Conservation (phyloP, 2,888 invertebrate species). For the Papilio elwesi region DNA sequence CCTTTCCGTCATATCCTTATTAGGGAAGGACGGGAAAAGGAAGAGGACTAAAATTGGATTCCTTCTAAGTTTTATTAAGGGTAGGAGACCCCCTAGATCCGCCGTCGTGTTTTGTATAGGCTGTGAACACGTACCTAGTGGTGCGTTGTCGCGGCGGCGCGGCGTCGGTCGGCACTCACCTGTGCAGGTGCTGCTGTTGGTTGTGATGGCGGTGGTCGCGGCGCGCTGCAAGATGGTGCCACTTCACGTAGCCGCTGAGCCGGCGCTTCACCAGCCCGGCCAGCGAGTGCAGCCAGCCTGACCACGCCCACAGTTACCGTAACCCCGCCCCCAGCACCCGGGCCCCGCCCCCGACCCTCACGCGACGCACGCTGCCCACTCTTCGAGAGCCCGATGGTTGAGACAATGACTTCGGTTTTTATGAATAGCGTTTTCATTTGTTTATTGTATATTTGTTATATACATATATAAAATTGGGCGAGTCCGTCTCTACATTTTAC, state of each 20-base stretch:
- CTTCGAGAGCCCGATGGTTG: constrained; percentile 48
- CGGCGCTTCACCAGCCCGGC: constrained; percentile 90
- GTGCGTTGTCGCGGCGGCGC: not conserved
- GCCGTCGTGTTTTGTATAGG: not conserved
- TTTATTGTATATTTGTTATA: no score
- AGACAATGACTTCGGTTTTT: not conserved
- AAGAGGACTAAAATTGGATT: no score
- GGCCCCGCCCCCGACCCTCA: constrained; percentile 45
- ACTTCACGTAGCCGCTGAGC: constrained; percentile 92
- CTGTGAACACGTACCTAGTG: constrained; percentile 11
- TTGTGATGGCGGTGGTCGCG: constrained; percentile 52
- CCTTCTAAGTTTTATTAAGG: no score
- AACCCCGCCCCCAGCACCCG: constrained; percentile 48
- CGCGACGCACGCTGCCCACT: constrained; percentile 57
- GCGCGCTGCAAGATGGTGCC: constrained; percentile 86
- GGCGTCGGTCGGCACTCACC: constrained; percentile 53
- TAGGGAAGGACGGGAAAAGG: no score
- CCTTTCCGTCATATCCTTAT: no score
- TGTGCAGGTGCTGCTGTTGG: constrained; percentile 57
- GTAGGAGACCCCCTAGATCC: not conserved
- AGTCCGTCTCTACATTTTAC: no score
- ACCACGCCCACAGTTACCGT: constrained; percentile 49
- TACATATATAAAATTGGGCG: no score
- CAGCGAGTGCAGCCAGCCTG: constrained; percentile 88
- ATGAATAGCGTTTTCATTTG: no score